Percentiles rank a stretch among this genome's conserved stretches.
Conservation (phyloP, 37 sponge, comb jelly and placozoan genomes). For the Geodia barretti region DNA sequence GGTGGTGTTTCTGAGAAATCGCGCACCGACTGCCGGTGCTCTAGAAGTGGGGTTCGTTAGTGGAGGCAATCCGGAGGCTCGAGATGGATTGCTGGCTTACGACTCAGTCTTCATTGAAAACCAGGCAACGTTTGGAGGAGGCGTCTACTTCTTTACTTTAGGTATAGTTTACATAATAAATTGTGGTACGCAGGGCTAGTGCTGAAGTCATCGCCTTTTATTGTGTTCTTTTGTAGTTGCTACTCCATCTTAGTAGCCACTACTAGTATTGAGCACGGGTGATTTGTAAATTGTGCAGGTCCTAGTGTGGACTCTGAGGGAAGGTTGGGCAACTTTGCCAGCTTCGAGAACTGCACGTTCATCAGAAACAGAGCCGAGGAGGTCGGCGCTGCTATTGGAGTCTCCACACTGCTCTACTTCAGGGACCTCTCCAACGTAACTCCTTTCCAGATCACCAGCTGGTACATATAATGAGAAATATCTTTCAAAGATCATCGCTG, state of each 20-base stretch:
- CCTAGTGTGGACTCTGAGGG: background rate
- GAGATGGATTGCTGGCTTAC: background rate
- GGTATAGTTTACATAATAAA: too few species aligned
- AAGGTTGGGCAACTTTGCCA: conserved; percentile 8
- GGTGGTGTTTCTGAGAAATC: background rate
- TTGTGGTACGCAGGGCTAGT: too few species aligned
- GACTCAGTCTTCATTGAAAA: conserved; percentile 1
- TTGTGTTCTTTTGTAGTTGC: too few species aligned
- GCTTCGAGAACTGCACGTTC: conserved; percentile 31
- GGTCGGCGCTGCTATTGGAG: conserved; percentile 23
- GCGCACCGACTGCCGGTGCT: background rate
- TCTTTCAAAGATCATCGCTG: background rate
- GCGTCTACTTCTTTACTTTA: background rate
- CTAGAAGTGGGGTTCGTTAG: background rate
- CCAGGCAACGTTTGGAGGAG: conserved; percentile 15
- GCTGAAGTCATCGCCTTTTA: too few species aligned
- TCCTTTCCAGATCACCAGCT: background rate
- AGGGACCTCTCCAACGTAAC: background rate
- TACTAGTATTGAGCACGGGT: background rate
- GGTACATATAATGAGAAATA: background rate
- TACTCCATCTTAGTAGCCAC: background rate
- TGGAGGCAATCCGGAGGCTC: background rate
- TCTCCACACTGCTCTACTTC: conserved; percentile 7
- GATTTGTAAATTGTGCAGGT: background rate
- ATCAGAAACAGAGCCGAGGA: conserved; percentile 3